phyloP scores from a whole-genome alignment of 2,113 vertebrate species.

The Paramisgurnus dabryanus region DNA sequence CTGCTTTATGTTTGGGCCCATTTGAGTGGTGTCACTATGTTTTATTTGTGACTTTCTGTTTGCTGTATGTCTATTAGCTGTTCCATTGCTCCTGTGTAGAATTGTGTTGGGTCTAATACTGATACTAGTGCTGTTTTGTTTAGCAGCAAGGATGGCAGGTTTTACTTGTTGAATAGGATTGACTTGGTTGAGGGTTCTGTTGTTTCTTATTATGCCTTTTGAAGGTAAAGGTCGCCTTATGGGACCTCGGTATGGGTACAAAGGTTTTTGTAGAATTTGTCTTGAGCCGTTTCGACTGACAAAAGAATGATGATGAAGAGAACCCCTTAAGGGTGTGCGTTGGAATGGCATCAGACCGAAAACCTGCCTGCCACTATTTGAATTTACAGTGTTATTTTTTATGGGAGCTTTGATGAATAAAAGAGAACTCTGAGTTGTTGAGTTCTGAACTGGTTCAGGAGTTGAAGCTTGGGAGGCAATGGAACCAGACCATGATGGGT shows the following conservation, averaged over 20 bases:
- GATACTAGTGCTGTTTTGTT: background rate
- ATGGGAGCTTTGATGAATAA: background rate
- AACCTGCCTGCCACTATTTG: background rate
- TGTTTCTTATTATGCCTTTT: constrained; percentile 34
- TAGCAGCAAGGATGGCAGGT: background rate
- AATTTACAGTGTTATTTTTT: background rate
- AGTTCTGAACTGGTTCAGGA: background rate
- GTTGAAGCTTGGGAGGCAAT: background rate
- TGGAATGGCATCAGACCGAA: constrained; percentile 19
- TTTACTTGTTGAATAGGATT: background rate
- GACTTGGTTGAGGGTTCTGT: background rate
- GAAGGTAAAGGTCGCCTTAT: constrained; percentile 33
- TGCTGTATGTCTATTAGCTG: background rate
- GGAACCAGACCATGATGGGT: background rate
- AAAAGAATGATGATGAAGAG: background rate
- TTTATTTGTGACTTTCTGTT: background rate
- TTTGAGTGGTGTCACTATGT: background rate
- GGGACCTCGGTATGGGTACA: constrained; percentile 32
- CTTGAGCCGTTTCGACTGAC: constrained; percentile 54
- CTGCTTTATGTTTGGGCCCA: background rate
- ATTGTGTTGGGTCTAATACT: background rate
- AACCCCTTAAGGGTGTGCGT: constrained; percentile 16
- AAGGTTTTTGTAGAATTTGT: constrained; percentile 38
- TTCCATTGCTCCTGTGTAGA: background rate
- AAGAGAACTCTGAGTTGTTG: background rate